Percentiles rank a stretch among this genome's conserved stretches.
These are phyloP conservation scores for Tribolium freemani DNA, from an alignment of 2,888 invertebrate species.

Conservation along the genomic window DNA sequence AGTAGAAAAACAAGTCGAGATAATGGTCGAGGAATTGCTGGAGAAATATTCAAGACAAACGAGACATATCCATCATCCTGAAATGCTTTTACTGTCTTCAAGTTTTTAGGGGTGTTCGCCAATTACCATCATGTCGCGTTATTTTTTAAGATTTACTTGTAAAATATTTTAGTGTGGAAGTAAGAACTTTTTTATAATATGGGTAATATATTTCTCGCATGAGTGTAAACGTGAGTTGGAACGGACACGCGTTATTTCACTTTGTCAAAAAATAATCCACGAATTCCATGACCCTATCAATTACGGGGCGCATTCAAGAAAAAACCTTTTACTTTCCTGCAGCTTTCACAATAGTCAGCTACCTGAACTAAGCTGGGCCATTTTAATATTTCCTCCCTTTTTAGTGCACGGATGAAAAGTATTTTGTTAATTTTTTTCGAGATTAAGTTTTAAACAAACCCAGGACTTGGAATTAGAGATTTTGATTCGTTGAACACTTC, in stretches of 20 bases:
- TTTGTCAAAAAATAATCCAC: slow-evolving; percentile 32
- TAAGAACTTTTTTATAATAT: not conserved
- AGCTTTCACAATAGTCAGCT: slow-evolving; percentile 12
- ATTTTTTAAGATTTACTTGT: slow-evolving; percentile 41
- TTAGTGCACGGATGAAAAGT: too few relatives aligned
- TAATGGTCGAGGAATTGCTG: slow-evolving; percentile 49
- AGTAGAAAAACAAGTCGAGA: slow-evolving; percentile 37
- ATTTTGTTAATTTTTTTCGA: too few relatives aligned
- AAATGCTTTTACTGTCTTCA: slow-evolving; percentile 41
- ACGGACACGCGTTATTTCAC: slow-evolving; percentile 28
- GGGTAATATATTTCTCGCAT: slow-evolving; percentile 5
- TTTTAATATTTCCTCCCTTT: not conserved
- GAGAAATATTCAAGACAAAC: slow-evolving; percentile 53
- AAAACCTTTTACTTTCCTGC: slow-evolving; percentile 19
- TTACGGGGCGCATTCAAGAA: slow-evolving; percentile 13
- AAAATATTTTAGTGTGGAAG: not conserved
- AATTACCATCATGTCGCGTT: slow-evolving; percentile 49
- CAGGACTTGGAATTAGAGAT: slow-evolving; percentile 7
- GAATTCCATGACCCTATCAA: slow-evolving; percentile 33
- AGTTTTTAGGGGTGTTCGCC: slow-evolving; percentile 43
- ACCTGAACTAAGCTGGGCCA: slow-evolving; percentile 27
- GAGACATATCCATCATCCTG: slow-evolving; percentile 53
- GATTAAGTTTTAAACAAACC: not conserved
- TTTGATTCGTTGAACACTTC: slow-evolving; percentile 28
- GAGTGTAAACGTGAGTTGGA: slow-evolving; percentile 3